Evolutionary conservation across 2,113 vertebrate species (phyloP).

Genomic region (human (Homo sapiens)): GRCh38 chrX:84906001-84906500

Average conservation of each 20-base stretch:
- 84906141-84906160: neutral
- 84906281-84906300: neutral
- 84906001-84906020: neutral
- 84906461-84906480: neutral
- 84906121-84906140: neutral
- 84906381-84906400: neutral
- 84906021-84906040: neutral
- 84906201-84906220: neutral
- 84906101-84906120: slow-evolving; percentile 7
- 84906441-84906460: neutral
- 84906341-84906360: neutral
- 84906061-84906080: neutral
- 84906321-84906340: neutral
- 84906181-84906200: neutral
- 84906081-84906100: neutral
- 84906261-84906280: slow-evolving; percentile 43
- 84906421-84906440: neutral
- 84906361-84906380: neutral
- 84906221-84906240: slow-evolving; percentile 4
- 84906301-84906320: neutral
- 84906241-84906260: slow-evolving; percentile 54
- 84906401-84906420: neutral
- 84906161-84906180: neutral
- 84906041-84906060: neutral
- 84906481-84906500: neutral